These are phyloP conservation scores for Zapus hudsonius DNA, from an alignment of 2,113 vertebrate genomes.

Conservation along the genomic window DNA sequence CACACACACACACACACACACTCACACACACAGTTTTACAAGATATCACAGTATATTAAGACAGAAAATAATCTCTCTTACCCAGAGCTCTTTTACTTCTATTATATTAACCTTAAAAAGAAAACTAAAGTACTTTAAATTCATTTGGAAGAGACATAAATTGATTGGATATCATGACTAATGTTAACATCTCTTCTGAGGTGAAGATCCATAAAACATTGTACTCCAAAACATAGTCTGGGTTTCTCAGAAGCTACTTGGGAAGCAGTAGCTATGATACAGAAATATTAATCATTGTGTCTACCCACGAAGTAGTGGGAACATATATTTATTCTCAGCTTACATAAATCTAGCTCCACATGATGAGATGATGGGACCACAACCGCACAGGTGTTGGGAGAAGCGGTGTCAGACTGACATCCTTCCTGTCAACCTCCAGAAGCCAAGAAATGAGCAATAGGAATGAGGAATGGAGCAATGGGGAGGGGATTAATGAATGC, in stretches of 20 bases:
- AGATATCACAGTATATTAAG: too few relatives aligned
- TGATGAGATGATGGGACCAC: not conserved
- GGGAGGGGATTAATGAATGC: accelerated
- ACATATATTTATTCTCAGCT: not conserved
- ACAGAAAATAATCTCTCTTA: not conserved
- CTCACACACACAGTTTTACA: too few relatives aligned
- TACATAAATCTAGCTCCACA: not conserved
- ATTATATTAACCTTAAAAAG: not conserved
- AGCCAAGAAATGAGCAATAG: not conserved
- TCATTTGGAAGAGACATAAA: not conserved
- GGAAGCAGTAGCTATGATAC: not conserved
- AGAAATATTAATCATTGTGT: not conserved
- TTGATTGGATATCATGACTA: not conserved
- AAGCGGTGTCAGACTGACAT: not conserved
- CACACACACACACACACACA: too few relatives aligned
- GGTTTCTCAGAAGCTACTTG: not conserved
- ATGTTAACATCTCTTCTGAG: not conserved
- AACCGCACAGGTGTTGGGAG: not conserved
- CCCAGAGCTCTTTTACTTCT: not conserved
- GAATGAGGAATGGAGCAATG: too few relatives aligned
- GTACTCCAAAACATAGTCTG: not conserved
- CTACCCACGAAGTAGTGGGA: not conserved
- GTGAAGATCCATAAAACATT: not conserved
- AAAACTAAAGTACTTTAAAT: not conserved
- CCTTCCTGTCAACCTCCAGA: not conserved